Conservation (phyloP, 1,140 invertebrate species). For the Drosophila athabasca region DNA sequence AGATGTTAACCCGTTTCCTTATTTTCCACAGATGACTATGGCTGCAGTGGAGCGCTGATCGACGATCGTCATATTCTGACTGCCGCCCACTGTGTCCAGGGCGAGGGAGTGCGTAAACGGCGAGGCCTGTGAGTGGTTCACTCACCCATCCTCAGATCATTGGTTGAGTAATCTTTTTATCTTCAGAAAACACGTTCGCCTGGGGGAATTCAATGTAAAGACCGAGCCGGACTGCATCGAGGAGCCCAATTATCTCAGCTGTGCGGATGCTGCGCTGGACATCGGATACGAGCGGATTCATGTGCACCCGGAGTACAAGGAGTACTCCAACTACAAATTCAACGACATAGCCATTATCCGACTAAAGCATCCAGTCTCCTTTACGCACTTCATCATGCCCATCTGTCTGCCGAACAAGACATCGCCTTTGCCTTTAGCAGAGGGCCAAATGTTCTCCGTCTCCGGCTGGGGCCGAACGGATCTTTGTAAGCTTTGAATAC, state of each 20-base stretch:
- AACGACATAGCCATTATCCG: constrained; percentile 92
- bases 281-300: constrained; percentile 78
- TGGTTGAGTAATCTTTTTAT: not conserved
- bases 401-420: constrained; percentile 89
- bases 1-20: not conserved
- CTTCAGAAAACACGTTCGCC: constrained; percentile 84
- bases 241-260: constrained; percentile 69
- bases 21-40: constrained; percentile 70
- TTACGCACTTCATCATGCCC: constrained; percentile 90
- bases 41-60: constrained; percentile 86
- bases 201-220: constrained; percentile 87
- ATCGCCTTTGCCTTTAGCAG: constrained; percentile 83
- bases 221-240: constrained; percentile 86
- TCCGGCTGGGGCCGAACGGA: constrained; percentile 94
- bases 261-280: constrained; percentile 81
- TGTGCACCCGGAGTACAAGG: constrained; percentile 83
- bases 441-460: constrained; percentile 86
- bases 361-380: constrained; percentile 89
- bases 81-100: constrained; percentile 93
- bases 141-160: too few relatives aligned
- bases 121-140: constrained; percentile 66
- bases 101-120: constrained; percentile 77
- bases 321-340: constrained; percentile 65
- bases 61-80: constrained; percentile 87
- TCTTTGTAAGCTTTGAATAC: constrained; percentile 66